Evolutionary conservation across 2,888 invertebrate genomes (phyloP), one percentile per base, ranked within the genome.

Genomic region (Dolichopus griseipennis): DNA sequence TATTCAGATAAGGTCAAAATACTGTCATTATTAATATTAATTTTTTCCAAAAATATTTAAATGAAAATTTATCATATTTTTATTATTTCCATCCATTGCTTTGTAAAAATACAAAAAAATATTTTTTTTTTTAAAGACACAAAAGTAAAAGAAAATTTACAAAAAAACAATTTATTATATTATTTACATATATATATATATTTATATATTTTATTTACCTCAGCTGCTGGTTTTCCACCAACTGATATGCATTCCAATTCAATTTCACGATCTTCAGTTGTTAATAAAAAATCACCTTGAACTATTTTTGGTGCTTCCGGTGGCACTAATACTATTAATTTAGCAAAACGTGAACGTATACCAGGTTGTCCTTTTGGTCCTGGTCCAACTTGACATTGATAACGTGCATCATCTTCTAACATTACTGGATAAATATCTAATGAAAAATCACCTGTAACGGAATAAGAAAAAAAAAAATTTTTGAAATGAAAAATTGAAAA

Each of bases 371-470:
- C 89, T 78, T 84, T 84, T 62, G 88, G 84, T 5, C 91, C 91
- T 0, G 93, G 90, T 74, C 92, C 91, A 73, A 96, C 95, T 85
- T 97, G 96, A 81, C 97, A 97, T 83, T 95, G 93, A 82, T 94
- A 97, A 73, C 87, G 86, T 3, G 93, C 96, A 77, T 97, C 96
- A 78, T 97, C 97, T 75, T 95, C 95, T 77, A 97, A 79, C 77
- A 90, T 90, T 63, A 95, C 92, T 52, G 95, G 92, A 76, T 88
- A 88, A 73, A 97, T 95, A 81, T 94, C 92, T 79, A 97, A 83
- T 20, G 95, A 95, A 82, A 88, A 97, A 80, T 96, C 96, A 74
- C 94, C 64, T 64, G n/a, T 27, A 27, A 27, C 27, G 22, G 34
- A 64, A 33, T 6, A 64, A 4, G 93, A 37, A 37, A 37, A 37